Conservation (phyloP, 1,140 invertebrate genomes). For the Atopsyche davidsoni region DNA sequence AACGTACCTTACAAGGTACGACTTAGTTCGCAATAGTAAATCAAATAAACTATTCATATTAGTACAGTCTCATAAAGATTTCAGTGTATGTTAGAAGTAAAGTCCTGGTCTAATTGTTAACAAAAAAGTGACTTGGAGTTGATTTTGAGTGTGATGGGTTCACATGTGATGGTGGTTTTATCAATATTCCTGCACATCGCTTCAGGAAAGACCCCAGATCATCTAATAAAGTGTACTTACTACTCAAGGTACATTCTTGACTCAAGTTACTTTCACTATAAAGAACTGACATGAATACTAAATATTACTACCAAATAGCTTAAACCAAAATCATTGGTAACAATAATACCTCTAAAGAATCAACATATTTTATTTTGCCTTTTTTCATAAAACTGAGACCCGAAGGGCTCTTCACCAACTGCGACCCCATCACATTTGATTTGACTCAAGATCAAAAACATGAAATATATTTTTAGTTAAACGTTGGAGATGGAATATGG, state of each 20-base stretch:
- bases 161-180: no score
- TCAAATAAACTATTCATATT: not conserved
- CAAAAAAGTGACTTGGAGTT: not conserved
- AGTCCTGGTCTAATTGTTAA: not conserved
- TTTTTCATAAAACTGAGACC: not conserved
- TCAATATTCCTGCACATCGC: no score
- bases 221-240: no score
- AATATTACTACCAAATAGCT: no score
- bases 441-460: no score
- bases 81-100: not conserved
- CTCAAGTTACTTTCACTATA: no score
- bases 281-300: no score
- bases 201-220: no score
- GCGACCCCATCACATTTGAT: not conserved
- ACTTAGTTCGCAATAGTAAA: not conserved
- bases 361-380: not conserved
- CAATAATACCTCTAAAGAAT: not conserved
- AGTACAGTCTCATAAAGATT: not conserved
- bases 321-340: not conserved
- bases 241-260: no score
- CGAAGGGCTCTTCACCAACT: not conserved
- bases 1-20: not conserved
- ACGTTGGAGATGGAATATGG: conserved; percentile 7
- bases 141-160: not conserved
- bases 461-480: conserved; percentile 14